Evolutionary conservation across 2,797 vertebrate genomes (phyloP).

Genomic region (Sibirionetta formosa): DNA sequence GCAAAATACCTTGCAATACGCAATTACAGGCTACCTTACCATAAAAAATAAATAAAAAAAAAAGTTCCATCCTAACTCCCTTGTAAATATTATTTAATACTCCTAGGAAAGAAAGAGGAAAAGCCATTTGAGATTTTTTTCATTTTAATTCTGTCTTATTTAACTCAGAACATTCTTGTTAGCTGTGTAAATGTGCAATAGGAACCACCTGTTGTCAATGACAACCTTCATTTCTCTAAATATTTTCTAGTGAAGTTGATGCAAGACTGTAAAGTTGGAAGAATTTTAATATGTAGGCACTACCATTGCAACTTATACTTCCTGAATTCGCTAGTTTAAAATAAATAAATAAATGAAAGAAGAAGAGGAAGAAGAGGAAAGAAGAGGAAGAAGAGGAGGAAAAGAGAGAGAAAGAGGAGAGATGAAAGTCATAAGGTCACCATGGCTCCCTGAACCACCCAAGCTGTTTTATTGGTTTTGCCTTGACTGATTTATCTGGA

Average conservation of each 20-base stretch:
- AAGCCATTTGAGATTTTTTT: background rate
- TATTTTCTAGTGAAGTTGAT: background rate
- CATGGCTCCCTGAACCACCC: background rate
- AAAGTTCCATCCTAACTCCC: background rate
- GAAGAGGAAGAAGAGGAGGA: no score
- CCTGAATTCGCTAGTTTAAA: background rate
- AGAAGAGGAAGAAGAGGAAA: background rate
- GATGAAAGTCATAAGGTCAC: background rate
- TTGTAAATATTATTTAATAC: background rate
- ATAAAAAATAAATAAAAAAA: background rate
- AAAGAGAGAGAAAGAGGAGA: background rate
- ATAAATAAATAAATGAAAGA: background rate
- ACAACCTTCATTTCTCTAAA: background rate
- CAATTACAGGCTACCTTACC: background rate
- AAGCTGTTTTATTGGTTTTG: background rate
- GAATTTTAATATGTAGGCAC: background rate
- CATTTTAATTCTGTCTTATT: background rate
- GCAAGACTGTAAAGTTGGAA: background rate
- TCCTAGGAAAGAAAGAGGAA: background rate
- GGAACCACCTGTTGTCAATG: background rate
- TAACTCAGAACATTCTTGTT: background rate
- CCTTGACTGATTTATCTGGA: background rate
- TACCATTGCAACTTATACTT: background rate
- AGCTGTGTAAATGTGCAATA: background rate
- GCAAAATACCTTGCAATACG: background rate